These are phyloP conservation scores for Eutrigla gurnardus DNA, from an alignment of 2,797 vertebrate genomes.

Conservation along the genomic window DNA sequence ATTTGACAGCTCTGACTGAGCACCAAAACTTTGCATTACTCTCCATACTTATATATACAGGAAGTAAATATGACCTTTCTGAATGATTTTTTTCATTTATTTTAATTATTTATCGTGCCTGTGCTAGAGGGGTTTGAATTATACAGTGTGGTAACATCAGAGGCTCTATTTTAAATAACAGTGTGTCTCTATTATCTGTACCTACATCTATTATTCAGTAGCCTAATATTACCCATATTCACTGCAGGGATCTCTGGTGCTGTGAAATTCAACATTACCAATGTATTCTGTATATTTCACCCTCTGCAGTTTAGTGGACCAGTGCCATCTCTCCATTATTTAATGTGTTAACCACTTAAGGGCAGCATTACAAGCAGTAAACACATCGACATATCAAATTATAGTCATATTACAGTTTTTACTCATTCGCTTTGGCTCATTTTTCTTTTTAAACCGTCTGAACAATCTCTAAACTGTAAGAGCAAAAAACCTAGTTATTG, in stretches of 20 bases:
- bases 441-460: not conserved
- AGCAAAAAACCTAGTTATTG: not conserved
- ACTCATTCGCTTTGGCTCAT: not conserved
- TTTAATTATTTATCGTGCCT: not conserved
- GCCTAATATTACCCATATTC: not conserved
- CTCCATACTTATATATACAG: not conserved
- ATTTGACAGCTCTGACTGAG: slow-evolving; percentile 21
- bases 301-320: not conserved
- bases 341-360: not conserved
- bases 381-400: not conserved
- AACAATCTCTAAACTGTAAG: not conserved
- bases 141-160: not conserved
- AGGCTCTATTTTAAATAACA: not conserved
- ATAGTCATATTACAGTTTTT: not conserved
- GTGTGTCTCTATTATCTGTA: not conserved
- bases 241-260: not conserved
- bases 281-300: not conserved
- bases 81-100: too few relatives aligned
- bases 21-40: slow-evolving; percentile 1
- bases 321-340: not conserved
- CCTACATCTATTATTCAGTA: not conserved
- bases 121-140: not conserved
- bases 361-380: not conserved
- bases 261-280: not conserved
- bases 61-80: too few relatives aligned